phyloP scores from a whole-genome alignment of 1,140 invertebrate species.

The Drosophila pseudoananassae region DNA sequence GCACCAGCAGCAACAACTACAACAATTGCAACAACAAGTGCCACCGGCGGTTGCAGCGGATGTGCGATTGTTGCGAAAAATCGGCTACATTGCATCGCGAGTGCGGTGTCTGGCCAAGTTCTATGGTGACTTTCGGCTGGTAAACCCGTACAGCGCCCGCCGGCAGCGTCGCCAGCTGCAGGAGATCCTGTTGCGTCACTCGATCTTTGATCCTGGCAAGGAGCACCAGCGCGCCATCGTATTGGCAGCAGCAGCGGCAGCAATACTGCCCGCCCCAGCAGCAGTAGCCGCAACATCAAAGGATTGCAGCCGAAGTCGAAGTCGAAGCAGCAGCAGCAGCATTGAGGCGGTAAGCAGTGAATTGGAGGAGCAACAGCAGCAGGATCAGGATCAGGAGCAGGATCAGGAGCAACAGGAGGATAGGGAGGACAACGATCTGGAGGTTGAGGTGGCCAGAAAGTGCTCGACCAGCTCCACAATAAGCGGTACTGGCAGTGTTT shows the following conservation, averaged over 20 bases:
- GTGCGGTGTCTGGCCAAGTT: constrained; percentile 74
- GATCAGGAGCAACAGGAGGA: constrained; percentile 10
- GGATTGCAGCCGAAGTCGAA: constrained; percentile 7
- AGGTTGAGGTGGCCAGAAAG: constrained; percentile 37
- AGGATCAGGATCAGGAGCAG: constrained; percentile 5
- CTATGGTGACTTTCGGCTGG: constrained; percentile 72
- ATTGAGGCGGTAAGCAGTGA: constrained; percentile 34
- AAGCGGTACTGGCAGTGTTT: constrained; percentile 42
- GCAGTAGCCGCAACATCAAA: constrained; percentile 7
- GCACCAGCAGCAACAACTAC: constrained; percentile 14
- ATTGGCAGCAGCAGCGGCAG: constrained; percentile 62
- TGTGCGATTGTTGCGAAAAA: constrained; percentile 74
- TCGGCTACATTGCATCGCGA: constrained; percentile 79
- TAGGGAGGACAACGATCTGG: background rate
- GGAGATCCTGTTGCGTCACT: constrained; percentile 75
- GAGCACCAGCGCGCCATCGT: constrained; percentile 60
- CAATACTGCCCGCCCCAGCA: constrained; percentile 36
- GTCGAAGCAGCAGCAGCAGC: constrained; percentile 38
- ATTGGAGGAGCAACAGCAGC: constrained; percentile 34
- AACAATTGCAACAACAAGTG: constrained; percentile 36
- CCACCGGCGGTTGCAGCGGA: constrained; percentile 47
- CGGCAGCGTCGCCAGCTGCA: constrained; percentile 75
- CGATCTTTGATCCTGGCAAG: constrained; percentile 75
- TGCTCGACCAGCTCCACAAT: constrained; percentile 44
- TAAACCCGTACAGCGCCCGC: constrained; percentile 76